Evolutionary conservation across 2,113 vertebrate genomes (phyloP).

Genomic region (Tetrao urogallus): DNA sequence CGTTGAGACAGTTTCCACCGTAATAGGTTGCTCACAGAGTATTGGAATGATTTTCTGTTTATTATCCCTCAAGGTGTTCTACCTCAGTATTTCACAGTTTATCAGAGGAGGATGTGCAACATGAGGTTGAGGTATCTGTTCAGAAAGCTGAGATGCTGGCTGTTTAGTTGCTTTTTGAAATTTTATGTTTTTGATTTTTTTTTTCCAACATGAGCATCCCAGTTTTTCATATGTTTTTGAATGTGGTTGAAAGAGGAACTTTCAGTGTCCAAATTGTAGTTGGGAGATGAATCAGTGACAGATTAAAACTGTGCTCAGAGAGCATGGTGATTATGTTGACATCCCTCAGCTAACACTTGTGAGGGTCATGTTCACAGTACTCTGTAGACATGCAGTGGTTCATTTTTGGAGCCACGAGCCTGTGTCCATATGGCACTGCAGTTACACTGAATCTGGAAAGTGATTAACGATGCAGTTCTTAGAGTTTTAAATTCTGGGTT

Average conservation of each 20-base stretch:
- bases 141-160: background rate
- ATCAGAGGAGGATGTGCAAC: background rate
- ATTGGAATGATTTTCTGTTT: background rate
- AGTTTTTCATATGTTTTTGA: background rate
- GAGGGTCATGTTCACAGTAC: background rate
- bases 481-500: background rate
- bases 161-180: background rate
- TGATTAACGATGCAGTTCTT: background rate
- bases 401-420: background rate
- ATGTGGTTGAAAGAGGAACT: background rate
- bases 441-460: background rate
- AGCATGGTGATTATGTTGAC: background rate
- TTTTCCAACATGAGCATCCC: background rate
- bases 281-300: background rate
- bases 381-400: background rate
- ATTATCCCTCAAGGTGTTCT: background rate
- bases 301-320: background rate
- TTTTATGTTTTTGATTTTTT: background rate
- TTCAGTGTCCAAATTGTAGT: background rate
- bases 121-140: background rate
- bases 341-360: background rate
- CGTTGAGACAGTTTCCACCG: background rate
- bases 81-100: background rate
- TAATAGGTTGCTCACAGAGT: background rate
- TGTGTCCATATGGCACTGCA: background rate